Base-by-base conservation (phyloP, 2,797 vertebrate genomes). In the Poliocrania exsul region DNA sequence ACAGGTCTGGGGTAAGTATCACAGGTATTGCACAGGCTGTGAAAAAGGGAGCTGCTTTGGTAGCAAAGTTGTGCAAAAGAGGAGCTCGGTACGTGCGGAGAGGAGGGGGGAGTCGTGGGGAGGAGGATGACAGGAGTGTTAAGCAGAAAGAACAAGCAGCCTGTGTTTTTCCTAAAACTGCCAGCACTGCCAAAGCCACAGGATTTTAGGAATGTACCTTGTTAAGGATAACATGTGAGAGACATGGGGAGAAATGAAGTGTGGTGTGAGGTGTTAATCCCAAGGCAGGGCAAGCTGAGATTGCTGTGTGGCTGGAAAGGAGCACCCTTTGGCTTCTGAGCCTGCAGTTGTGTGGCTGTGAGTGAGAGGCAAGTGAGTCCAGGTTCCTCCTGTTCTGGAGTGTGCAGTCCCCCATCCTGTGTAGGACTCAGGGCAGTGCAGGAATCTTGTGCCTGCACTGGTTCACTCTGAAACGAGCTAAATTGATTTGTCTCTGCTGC, bases 21-120 rank as follows among this genome's bases (percentile, higher is more conserved):
- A 75, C 24, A 33, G 75, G 81, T 37, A 35, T 62, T 58, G 44
- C 64, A 86, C 24, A 10, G 94, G 71, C 64, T 93, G 78, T 87
- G 44, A 7, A 88, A 73, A 66, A 75, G 72, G 89, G 72, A 88
- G 75, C 80, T 75, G 91, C 87, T 91, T 94, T 94, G 93, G 91
- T 88, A 79, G 94, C 81, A 17, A 35, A 81, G 65, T 49, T 83
- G 92, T 95, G 94, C 87, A 69, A 62, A 81, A 69, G 74, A 73
- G 58, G 64, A 92, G 90, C 74, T 92, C 19, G 3, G 47, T 21
- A 20, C 0, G 11, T 90, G 89, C 40, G 0, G 72, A 69, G 62
- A 44, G 11, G 50, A 78, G 58, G 88, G 16, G 0, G 6, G 6
- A 25, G n/a, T 5, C 47, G 60, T 65, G 80, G 69, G 69, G 75